Evolutionary conservation across 35 echinoderm and acorn worm species (phyloP), one percentile per base, ranked within the genome.

Genomic region (Lytechinus pictus): DNA sequence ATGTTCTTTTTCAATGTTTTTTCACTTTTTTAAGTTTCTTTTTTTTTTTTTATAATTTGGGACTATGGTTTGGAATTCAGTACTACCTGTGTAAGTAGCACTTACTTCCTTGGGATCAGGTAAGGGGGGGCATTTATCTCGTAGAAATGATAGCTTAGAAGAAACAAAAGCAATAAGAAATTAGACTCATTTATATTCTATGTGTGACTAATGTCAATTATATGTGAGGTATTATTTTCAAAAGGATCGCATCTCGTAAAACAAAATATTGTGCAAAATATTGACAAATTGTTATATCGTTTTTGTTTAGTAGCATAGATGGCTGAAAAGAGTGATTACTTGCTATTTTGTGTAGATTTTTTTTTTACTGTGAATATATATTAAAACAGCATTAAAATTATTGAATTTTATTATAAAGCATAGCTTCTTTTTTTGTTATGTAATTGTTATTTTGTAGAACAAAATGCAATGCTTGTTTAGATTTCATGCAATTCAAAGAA

Each of bases 291-390:
- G 29, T 52, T 90, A 10, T 90, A 44, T 90, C 88, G 14, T 90
- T 90, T 44, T 90, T 90, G 88, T 90, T 90, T 14, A 54, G 88
- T 90, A 90, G 88, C 24, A 90, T 90, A 90, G 88, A 44, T 90
- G 88, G 88, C 88, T 90, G 88, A 90, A 90, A 90, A 52, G 88
- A 52, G 88, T 90, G 88, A 90, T 52, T 90, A 52, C 28, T 90
- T 52, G 88, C 88, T 90, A 90, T 90, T 93, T 44, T 57, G 53
- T 93, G 92, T 93, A 93, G 92, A 93, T 93, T 54, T 93, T 90
- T 87, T 89, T 93, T 93, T 54, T 93, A 93, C 92, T 93, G 92
- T 93, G 92, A 93, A 93, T 57, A 93, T 93, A 93, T 93, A 93
- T 93, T 16, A 55, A 55, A 93, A 93, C 92, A 93, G 92, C 92